Evolutionary conservation across 2,797 vertebrate genomes (phyloP).

Genomic region (Odontamblyopus rebecca): DNA sequence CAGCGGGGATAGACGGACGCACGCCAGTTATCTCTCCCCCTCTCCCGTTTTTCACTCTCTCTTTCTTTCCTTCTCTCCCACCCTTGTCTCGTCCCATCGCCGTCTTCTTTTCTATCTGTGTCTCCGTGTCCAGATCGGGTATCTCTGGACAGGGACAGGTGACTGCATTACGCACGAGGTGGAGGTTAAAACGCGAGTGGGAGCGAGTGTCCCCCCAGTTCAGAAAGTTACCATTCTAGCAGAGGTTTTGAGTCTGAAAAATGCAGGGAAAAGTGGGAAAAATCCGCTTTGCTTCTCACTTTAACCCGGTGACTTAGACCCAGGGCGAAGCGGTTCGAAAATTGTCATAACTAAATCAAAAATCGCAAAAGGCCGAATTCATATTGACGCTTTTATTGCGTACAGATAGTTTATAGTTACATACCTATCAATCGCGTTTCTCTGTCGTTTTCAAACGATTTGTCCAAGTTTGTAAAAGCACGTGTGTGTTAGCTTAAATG

Average conservation of each 20-base stretch:
- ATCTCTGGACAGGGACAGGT: slow-evolving; percentile 28
- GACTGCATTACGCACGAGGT: neutral
- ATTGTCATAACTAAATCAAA: slow-evolving; percentile 18
- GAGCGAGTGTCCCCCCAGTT: too few species aligned
- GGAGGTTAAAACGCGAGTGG: neutral
- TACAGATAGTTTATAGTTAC: neutral
- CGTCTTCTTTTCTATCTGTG: slow-evolving; percentile 30
- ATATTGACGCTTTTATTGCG: neutral
- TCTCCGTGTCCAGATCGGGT: slow-evolving; percentile 38
- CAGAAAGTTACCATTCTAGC: neutral
- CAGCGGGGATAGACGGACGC: slow-evolving; percentile 62
- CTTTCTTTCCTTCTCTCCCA: slow-evolving; percentile 7
- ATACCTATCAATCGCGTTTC: neutral
- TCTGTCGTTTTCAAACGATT: neutral
- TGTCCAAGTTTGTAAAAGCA: neutral
- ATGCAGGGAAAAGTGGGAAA: slow-evolving; percentile 1
- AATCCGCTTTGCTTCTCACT: neutral
- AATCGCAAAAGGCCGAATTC: neutral
- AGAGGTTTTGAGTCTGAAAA: neutral
- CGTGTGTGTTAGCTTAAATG: neutral
- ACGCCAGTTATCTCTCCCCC: slow-evolving; percentile 53
- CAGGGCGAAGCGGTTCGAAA: slow-evolving; percentile 8
- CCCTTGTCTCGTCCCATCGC: slow-evolving; percentile 13
- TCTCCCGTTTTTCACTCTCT: slow-evolving; percentile 16
- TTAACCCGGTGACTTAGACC: slow-evolving; percentile 32